These are phyloP conservation scores for Drosophila kanekoi DNA, from an alignment of 2,888 invertebrate species.

Conservation along the genomic window DNA sequence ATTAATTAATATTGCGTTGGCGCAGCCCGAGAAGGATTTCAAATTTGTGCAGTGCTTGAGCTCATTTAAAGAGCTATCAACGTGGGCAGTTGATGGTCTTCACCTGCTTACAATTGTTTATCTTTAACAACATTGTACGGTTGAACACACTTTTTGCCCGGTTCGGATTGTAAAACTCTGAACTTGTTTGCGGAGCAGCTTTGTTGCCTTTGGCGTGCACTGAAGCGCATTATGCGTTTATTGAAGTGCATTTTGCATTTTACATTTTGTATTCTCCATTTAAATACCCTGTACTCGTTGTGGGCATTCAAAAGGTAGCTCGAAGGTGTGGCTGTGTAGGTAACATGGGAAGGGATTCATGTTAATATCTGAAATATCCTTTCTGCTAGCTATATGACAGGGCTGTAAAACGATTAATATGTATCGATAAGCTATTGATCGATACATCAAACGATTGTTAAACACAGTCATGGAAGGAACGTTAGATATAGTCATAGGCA, in stretches of 20 bases:
- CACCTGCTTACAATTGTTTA: slow-evolving; percentile 36
- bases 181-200: slow-evolving; percentile 28
- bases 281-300: slow-evolving; percentile 16
- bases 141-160: neutral
- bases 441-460: no score
- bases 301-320: neutral
- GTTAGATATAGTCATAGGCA: no score
- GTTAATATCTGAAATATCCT: no score
- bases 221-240: slow-evolving; percentile 70
- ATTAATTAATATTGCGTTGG: slow-evolving; percentile 58
- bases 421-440: no score
- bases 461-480: no score
- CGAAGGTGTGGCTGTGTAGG: no score
- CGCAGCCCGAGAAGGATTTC: slow-evolving; percentile 27
- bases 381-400: no score
- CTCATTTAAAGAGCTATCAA: slow-evolving; percentile 42
- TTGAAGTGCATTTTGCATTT: slow-evolving; percentile 65
- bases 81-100: slow-evolving; percentile 43
- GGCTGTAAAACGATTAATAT: no score
- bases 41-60: slow-evolving; percentile 24
- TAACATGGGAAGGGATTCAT: no score
- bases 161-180: slow-evolving; percentile 12
- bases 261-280: slow-evolving; percentile 33
- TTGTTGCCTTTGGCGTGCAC: slow-evolving; percentile 65
- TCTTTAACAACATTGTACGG: slow-evolving; percentile 33